Conservation (phyloP, 2,888 invertebrate genomes). For the Drosophila greeni region DNA sequence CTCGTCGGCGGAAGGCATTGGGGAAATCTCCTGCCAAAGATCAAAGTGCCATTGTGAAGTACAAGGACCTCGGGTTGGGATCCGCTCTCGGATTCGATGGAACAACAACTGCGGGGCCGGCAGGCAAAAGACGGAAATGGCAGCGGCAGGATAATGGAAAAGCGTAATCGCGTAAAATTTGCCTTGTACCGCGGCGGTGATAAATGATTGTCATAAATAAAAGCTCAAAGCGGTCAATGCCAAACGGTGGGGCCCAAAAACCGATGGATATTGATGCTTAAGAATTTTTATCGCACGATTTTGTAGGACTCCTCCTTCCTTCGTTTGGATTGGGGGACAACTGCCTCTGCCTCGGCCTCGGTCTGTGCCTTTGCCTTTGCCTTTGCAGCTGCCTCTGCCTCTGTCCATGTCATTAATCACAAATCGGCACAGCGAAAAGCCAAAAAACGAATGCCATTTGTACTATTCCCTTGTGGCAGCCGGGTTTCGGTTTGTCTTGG, state of each 20-base stretch:
- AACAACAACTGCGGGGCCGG: conserved; percentile 9
- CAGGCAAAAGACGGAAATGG: conserved; percentile 14
- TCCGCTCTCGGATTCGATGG: conserved; percentile 2
- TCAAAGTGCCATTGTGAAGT: conserved; percentile 52
- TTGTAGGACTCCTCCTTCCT: conserved; percentile 52
- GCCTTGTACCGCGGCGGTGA: conserved; percentile 68
- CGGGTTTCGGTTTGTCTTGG: conserved; percentile 43
- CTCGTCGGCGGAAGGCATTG: conserved; percentile 16
- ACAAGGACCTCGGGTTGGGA: conserved; percentile 24
- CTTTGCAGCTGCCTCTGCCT: conserved; percentile 15
- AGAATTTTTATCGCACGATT: conserved; percentile 73
- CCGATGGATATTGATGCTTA: conserved; percentile 74
- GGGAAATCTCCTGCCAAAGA: conserved; percentile 38
- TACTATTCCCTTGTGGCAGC: conserved; percentile 42
- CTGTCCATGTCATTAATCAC: conserved; percentile 67
- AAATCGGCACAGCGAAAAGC: conserved; percentile 57
- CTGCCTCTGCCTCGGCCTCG: conserved; percentile 9
- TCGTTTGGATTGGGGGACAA: conserved; percentile 39
- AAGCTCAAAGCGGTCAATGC: conserved; percentile 49
- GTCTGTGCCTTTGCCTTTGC: not conserved
- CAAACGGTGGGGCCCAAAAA: conserved; percentile 43
- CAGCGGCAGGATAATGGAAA: conserved; percentile 65
- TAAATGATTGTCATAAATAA: conserved; percentile 78
- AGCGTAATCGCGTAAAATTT: conserved; percentile 72
- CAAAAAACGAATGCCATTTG: conserved; percentile 62